Evolutionary conservation across 2,888 invertebrate genomes (phyloP).

Genomic region (Antitype chi): DNA sequence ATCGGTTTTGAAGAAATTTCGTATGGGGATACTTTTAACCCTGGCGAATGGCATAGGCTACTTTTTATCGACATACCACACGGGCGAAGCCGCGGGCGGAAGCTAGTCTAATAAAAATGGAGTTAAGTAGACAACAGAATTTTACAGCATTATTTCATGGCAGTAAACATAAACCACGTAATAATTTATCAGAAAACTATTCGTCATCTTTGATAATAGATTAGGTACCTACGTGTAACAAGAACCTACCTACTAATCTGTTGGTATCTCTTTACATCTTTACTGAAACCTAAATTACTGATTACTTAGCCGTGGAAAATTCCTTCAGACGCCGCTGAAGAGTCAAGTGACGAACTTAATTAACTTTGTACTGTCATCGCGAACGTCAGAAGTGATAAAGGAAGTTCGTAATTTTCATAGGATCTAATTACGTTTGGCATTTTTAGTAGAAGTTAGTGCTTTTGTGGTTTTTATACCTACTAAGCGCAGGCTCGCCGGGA

Average conservation of each 20-base stretch:
- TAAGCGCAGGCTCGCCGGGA: no score
- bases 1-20: no score
- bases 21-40: no score
- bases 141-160: conserved; percentile 38
- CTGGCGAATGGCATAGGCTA: no score
- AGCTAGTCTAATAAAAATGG: conserved; percentile 7
- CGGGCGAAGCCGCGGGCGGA: no score
- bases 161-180: conserved; percentile 35
- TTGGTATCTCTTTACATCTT: conserved; percentile 35
- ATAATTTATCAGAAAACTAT: conserved; percentile 28
- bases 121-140: neutral
- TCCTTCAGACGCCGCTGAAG: conserved; percentile 49
- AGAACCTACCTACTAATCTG: conserved; percentile 34
- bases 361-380: conserved; percentile 5
- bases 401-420: neutral
- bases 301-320: conserved; percentile 62
- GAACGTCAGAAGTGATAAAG: neutral
- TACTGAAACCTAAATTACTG: conserved; percentile 56
- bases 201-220: conserved; percentile 43
- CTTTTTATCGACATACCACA: no score
- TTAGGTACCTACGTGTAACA: conserved; percentile 34
- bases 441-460: neutral
- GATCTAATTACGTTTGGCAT: neutral
- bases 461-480: neutral
- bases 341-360: conserved; percentile 41